phyloP scores from a whole-genome alignment of 2,113 vertebrate species.

The Poicephalus meyeri region DNA sequence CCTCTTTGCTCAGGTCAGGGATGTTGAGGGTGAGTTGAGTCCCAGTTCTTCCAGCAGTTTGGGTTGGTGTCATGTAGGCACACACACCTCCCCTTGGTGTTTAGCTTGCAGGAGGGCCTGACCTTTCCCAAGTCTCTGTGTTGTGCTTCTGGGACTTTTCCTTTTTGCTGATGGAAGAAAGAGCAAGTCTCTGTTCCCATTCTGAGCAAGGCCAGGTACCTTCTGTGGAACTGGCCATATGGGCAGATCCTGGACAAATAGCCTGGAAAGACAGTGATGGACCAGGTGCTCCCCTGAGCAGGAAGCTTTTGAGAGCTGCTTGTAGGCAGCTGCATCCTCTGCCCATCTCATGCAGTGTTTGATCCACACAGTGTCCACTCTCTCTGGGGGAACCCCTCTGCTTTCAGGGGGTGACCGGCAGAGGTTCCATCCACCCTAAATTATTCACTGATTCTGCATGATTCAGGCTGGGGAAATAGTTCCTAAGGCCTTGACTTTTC shows the following conservation, averaged over 20 bases:
- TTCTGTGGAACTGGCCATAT: neutral
- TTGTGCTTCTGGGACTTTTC: neutral
- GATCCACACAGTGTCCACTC: neutral
- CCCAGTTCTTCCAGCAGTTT: accelerated
- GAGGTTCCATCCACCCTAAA: neutral
- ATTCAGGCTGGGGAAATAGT: neutral
- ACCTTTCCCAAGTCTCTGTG: neutral
- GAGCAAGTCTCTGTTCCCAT: neutral
- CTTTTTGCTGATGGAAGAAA: neutral
- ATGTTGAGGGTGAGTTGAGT: neutral
- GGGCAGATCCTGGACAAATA: neutral
- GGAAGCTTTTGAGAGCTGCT: neutral
- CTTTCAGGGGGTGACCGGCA: neutral
- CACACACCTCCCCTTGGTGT: neutral
- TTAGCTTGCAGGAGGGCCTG: neutral
- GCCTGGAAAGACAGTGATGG: neutral
- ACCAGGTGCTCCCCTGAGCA: neutral
- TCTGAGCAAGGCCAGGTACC: neutral
- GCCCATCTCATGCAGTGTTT: neutral
- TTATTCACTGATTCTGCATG: neutral
- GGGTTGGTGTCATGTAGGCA: neutral
- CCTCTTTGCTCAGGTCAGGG: neutral
- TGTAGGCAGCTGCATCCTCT: neutral
- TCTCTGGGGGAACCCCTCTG: neutral
- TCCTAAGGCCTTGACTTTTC: neutral